Conservation (phyloP, 2,113 vertebrate species). For the Pavo muticus region DNA sequence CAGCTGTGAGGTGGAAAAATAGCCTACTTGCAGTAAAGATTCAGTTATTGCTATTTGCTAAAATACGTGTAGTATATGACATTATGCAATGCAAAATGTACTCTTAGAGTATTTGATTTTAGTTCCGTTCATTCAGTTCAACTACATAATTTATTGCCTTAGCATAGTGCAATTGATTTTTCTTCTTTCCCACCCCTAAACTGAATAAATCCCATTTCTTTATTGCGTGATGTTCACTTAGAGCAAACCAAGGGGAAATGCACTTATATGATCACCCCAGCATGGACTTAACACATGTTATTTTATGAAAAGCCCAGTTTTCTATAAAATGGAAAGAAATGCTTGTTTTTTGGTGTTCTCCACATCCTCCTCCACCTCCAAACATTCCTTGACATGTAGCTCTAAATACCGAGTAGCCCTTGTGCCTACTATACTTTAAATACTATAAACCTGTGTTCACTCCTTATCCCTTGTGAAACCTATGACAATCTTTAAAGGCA, state of each 20-base stretch:
- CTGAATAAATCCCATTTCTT: not conserved
- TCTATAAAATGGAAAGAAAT: not conserved
- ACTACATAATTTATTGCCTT: not conserved
- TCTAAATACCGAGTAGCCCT: not conserved
- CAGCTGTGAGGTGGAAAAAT: not conserved
- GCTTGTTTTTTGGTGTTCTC: not conserved
- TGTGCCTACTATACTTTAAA: not conserved
- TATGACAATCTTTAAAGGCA: not conserved
- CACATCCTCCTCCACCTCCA: not conserved
- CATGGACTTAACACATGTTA: accelerated
- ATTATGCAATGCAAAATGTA: not conserved
- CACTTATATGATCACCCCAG: not conserved
- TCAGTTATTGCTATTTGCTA: not conserved
- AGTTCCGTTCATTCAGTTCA: not conserved
- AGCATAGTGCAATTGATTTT: not conserved
- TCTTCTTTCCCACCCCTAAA: not conserved
- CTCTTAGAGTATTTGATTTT: not conserved
- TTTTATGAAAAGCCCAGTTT: not conserved
- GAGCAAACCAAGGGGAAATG: not conserved
- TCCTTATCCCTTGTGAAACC: not conserved
- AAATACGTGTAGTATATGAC: accelerated
- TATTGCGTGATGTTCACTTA: not conserved
- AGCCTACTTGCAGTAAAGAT: not conserved
- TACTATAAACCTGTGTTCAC: not conserved
- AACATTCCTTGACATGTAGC: not conserved